A percentile compares a stretch with the other conserved stretches of the same genome.
phyloP scores from a whole-genome alignment of 2,797 vertebrate genomes.

The Heliangelus exortis region DNA sequence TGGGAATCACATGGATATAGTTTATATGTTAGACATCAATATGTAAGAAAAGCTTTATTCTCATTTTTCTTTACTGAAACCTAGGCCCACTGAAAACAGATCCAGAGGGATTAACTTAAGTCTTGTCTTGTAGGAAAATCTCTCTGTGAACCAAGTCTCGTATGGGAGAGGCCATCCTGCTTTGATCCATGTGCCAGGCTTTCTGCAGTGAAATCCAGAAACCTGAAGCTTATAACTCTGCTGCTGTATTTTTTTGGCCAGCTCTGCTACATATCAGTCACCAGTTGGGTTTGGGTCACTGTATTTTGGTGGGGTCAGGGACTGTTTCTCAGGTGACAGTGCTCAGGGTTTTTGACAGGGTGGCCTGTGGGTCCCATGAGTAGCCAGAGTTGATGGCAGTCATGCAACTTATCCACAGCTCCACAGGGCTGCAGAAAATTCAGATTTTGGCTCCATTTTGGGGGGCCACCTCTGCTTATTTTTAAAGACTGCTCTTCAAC shows the following conservation, averaged over 20 bases:
- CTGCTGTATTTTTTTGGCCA: not conserved
- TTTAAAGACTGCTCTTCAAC: not conserved
- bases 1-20: not conserved
- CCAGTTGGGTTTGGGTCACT: not conserved
- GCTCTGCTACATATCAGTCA: not conserved
- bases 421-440: not conserved
- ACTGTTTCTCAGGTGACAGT: not conserved
- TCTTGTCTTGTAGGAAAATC: not conserved
- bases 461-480: not conserved
- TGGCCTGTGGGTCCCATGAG: rapidly evolving
- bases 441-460: not conserved
- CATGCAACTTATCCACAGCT: not conserved
- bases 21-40: not conserved
- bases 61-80: not conserved
- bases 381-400: rapidly evolving
- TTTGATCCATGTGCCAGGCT: not conserved
- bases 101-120: not conserved
- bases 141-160: not conserved
- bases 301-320: not conserved
- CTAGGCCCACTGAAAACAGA: not conserved
- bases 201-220: not conserved
- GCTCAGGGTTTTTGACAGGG: not conserved
- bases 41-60: not conserved
- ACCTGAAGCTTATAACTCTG: not conserved
- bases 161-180: not conserved